A percentile compares a stretch with the other conserved stretches of the same genome.
Evolutionary conservation across 2,888 invertebrate species (phyloP).

Genomic region (Nemotelus nigrinus): DNA sequence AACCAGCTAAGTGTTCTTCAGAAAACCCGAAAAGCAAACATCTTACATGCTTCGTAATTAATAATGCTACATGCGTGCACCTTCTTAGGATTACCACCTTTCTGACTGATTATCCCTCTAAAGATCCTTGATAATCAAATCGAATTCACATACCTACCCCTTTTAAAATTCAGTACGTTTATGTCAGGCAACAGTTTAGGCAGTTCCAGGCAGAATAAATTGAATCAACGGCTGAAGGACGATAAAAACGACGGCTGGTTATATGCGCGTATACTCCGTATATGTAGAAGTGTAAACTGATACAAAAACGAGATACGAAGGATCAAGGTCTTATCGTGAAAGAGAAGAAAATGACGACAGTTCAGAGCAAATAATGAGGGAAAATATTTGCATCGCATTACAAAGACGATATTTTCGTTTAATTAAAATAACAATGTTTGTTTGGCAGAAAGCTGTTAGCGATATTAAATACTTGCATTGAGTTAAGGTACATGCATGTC

Average conservation of each 20-base stretch:
- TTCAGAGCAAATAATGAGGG: constrained; percentile 54
- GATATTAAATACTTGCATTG: constrained; percentile 7
- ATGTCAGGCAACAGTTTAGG: not conserved
- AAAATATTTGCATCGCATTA: constrained; percentile 56
- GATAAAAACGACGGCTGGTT: too few relatives aligned
- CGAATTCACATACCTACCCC: not conserved
- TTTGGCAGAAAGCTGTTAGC: constrained; percentile 10
- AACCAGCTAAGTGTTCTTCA: too few relatives aligned
- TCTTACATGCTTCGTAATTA: too few relatives aligned
- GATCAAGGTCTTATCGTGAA: constrained; percentile 25
- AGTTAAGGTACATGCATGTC: not conserved
- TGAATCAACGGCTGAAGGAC: too few relatives aligned
- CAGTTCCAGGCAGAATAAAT: not conserved
- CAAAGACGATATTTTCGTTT: constrained; percentile 54
- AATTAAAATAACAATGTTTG: constrained; percentile 55
- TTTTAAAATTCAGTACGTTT: not conserved
- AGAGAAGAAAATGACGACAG: constrained; percentile 48
- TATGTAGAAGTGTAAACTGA: constrained; percentile 22
- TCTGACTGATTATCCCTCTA: too few relatives aligned
- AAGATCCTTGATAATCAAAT: too few relatives aligned
- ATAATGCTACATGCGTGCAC: too few relatives aligned
- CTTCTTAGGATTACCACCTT: too few relatives aligned
- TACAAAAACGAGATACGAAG: constrained; percentile 25
- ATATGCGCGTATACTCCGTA: not conserved
- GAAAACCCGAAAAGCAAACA: too few relatives aligned